A percentile compares a stretch with the other conserved stretches of the same genome.
Conservation (phyloP, 30 jellyfish, hydroid and myxozoan species). For the Hydractinia symbiolongicarpus region DNA sequence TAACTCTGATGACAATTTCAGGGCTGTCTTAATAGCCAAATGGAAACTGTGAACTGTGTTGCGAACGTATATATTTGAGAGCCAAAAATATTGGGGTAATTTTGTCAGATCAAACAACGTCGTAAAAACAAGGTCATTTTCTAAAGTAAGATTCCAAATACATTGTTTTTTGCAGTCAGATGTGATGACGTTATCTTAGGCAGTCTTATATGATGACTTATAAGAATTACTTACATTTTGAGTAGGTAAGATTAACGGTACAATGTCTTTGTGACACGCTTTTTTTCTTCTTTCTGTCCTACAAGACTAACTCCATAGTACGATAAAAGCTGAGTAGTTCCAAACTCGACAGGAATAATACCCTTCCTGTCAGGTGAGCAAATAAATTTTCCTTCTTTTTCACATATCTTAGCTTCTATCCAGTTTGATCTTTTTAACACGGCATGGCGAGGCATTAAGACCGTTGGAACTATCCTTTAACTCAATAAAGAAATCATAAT, state of each 20-base stretch:
- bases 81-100: too few species aligned
- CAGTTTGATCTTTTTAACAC: background rate
- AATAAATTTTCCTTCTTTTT: background rate
- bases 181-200: too few species aligned
- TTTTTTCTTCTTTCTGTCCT: background rate
- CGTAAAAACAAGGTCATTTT: too few species aligned
- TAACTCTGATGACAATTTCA: too few species aligned
- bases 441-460: background rate
- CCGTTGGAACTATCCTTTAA: background rate
- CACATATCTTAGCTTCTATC: background rate
- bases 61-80: too few species aligned
- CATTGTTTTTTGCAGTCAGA: too few species aligned
- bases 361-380: background rate
- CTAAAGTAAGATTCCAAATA: too few species aligned
- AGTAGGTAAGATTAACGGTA: slow-evolving; percentile 2
- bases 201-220: too few species aligned
- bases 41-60: too few species aligned
- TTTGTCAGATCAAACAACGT: too few species aligned
- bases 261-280: slow-evolving; percentile 6
- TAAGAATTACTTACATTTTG: background rate
- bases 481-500: too few species aligned
- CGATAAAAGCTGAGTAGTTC: background rate
- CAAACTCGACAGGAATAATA: background rate
- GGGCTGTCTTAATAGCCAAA: too few species aligned
- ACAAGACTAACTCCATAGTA: slow-evolving; percentile 4